Conservation (phyloP, 2,797 vertebrate species). For the Nannoperca obscura region DNA sequence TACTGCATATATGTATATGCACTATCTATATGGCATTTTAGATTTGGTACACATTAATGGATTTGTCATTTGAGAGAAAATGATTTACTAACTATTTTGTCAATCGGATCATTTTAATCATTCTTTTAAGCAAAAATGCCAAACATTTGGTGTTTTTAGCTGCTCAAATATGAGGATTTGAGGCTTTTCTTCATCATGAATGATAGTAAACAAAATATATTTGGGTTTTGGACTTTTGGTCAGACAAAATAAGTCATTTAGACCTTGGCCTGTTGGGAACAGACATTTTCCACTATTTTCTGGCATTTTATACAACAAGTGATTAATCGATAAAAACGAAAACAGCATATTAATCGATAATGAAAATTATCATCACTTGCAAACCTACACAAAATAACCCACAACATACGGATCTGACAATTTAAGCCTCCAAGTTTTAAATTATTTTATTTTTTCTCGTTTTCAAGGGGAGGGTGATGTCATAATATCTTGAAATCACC, state of each 20-base stretch:
- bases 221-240: conserved; percentile 35
- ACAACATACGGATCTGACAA: conserved; percentile 13
- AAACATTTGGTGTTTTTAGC: not conserved
- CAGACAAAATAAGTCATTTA: conserved; percentile 12
- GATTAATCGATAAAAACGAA: not conserved
- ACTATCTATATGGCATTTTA: conserved; percentile 20
- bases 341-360: not conserved
- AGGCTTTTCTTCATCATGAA: conserved; percentile 13
- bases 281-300: not conserved
- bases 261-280: not conserved
- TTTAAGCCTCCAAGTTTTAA: conserved; percentile 8
- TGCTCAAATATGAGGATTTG: not conserved
- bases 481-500: conserved; percentile 25
- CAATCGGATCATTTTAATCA: not conserved
- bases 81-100: not conserved
- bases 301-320: not conserved
- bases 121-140: not conserved
- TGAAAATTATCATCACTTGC: not conserved
- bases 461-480: conserved; percentile 25
- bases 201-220: not conserved
- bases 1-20: conserved; percentile 6
- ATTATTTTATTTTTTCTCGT: not conserved
- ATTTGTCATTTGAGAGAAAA: not conserved
- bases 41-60: not conserved
- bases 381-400: not conserved